Evolutionary conservation across 2,888 invertebrate species (phyloP).

Genomic region (Listrodromus nycthemerus): DNA sequence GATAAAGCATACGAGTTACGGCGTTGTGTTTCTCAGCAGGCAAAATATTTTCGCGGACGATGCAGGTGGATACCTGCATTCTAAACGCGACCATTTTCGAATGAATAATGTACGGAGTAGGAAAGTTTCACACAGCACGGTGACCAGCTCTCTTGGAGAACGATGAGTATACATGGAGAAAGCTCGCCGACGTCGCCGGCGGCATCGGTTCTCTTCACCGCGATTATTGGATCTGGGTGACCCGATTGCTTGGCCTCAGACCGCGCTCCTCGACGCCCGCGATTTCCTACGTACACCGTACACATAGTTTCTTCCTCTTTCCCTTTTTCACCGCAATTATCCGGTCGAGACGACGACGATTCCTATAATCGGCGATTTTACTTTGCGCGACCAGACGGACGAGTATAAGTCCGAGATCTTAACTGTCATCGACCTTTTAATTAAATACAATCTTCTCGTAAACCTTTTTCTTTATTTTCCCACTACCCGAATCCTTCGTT

Average conservation of each 20-base stretch:
- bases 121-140: neutral
- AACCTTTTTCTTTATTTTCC: neutral
- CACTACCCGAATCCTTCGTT: neutral
- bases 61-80: neutral
- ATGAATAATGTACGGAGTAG: neutral
- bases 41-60: neutral
- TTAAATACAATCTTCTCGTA: conserved; percentile 19
- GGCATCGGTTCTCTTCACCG: conserved; percentile 63
- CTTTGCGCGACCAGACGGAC: conserved; percentile 28
- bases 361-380: conserved; percentile 37
- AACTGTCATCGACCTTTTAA: conserved; percentile 55
- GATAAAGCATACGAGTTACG: neutral
- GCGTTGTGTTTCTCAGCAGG: neutral
- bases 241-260: conserved; percentile 78
- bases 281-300: conserved; percentile 46
- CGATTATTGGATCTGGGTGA: conserved; percentile 83
- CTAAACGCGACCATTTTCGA: no score
- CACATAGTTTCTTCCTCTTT: conserved; percentile 53
- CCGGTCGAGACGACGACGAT: conserved; percentile 45
- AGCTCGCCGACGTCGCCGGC: conserved; percentile 39
- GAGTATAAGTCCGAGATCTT: conserved; percentile 5
- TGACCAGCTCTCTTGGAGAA: neutral
- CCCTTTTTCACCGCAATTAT: conserved; percentile 55
- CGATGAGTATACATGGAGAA: conserved; percentile 21
- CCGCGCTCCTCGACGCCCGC: conserved; percentile 48